Base-by-base conservation (phyloP, 2,888 invertebrate species). In the Camponotus fellah region DNA sequence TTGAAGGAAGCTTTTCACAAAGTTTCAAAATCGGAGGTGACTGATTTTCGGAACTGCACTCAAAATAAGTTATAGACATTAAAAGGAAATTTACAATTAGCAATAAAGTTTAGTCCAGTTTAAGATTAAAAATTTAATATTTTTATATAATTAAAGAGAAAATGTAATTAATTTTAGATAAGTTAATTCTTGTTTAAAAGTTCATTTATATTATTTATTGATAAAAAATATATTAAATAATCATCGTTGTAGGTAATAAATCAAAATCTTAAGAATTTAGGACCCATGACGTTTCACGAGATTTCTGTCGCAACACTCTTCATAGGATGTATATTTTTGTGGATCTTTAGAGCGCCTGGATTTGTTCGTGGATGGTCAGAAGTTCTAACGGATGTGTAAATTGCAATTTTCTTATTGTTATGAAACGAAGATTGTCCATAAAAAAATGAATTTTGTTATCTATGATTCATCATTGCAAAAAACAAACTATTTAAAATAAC, bases 301-400 rank as follows among this genome's bases (percentile, higher is more conserved):
- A 89, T 88, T 9, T 91, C 91, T 26, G 94, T 95, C 2, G 85
- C 92, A 1, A n/a, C 92, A 3, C 88, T 95, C 10, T 96, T 96
- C 91, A 81, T 95, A 1, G 40, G 95, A 3, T 93, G 96, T 58
- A 95, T 96, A 0, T 43, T 95, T 0, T 93, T 96, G 9, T 96
- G 96, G 96, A 93, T 96, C 75, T 95, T 96, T 84, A 94, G 96
- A 49, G 95, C 95, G 66, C 96, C 96, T 0, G 95, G 96, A 84
- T 95, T 96, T 82, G 94, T 96, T 3, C 94, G 95, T 0, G 96
- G 96, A 4, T 96, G 96, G 96, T 95, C 95, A 1, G 91, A 92
- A 53, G 40, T 93, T 2, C 21, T 91, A 2, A 74, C 85, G 0
- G 34, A 79, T 17, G 68, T 86, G 90, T 91, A 69, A 88, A 86